Percentiles rank a stretch among this genome's conserved stretches.
These are phyloP conservation scores for Pocillopora grandis DNA, from an alignment of 92 coral and sea anemone species.

Conservation along the genomic window DNA sequence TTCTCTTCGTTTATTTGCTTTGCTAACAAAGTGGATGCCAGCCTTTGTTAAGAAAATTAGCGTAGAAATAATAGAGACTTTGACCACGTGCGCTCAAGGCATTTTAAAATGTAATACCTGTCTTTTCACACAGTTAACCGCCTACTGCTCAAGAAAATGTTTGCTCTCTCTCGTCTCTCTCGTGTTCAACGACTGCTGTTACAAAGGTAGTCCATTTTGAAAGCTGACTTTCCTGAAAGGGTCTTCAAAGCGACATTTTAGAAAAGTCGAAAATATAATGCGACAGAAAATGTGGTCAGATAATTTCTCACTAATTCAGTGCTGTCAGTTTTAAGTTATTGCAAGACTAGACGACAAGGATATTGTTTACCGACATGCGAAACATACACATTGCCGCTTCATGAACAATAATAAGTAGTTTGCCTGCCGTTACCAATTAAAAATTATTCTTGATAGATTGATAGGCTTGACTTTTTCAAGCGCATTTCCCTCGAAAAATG, in stretches of 20 bases:
- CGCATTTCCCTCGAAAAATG: neutral
- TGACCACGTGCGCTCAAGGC: neutral
- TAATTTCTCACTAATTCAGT: neutral
- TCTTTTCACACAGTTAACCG: neutral
- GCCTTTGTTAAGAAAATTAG: neutral
- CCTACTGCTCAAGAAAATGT: neutral
- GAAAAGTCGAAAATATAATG: neutral
- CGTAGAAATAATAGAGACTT: neutral
- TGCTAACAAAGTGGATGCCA: neutral
- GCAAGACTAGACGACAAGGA: neutral
- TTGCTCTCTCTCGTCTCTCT: neutral
- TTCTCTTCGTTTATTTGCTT: neutral
- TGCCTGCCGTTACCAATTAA: neutral
- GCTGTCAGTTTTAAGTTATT: conserved; percentile 3
- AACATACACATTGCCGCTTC: neutral
- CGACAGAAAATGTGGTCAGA: neutral
- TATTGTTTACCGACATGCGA: neutral
- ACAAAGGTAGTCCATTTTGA: neutral
- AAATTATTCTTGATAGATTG: neutral
- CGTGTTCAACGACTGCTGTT: neutral
- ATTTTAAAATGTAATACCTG: neutral
- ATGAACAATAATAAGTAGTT: neutral
- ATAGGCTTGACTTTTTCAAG: too few species aligned
- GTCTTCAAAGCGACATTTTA: neutral
- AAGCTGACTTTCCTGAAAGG: neutral